These are phyloP conservation scores for Synergus laeviventris DNA, from an alignment of 2,888 invertebrate genomes.

Conservation along the genomic window DNA sequence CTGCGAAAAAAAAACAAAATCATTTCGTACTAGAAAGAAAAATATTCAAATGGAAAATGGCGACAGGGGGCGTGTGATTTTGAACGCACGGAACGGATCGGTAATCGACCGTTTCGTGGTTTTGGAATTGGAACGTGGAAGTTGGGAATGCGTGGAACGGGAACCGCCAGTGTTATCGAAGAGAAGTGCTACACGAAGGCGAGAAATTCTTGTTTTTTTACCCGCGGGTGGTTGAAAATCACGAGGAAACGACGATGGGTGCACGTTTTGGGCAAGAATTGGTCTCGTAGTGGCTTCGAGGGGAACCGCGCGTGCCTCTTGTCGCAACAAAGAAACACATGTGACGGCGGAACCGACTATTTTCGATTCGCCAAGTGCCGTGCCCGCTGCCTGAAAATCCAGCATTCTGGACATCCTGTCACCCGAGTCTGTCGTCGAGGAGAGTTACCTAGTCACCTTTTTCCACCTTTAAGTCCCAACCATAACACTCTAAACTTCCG, in stretches of 20 bases:
- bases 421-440: constrained; percentile 45
- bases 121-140: constrained; percentile 29
- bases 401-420: constrained; percentile 43
- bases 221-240: constrained; percentile 59
- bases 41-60: neutral
- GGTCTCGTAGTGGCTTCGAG: constrained; percentile 56
- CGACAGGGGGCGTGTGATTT: neutral
- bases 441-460: constrained; percentile 32
- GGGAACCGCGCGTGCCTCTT: constrained; percentile 60
- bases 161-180: constrained; percentile 69
- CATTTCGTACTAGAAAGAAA: neutral
- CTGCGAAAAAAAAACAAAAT: too few species aligned
- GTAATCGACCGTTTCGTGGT: constrained; percentile 52
- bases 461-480: constrained; percentile 38
- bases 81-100: constrained; percentile 38
- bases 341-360: constrained; percentile 64
- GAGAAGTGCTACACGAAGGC: constrained; percentile 63
- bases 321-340: constrained; percentile 66
- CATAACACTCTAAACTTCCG: constrained; percentile 50
- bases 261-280: constrained; percentile 57
- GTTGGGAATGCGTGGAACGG: constrained; percentile 64
- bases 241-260: constrained; percentile 61
- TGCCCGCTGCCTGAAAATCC: constrained; percentile 57
- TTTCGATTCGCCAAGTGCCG: constrained; percentile 57
- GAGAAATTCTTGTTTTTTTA: constrained; percentile 62